A percentile compares a stretch with the other conserved stretches of the same genome.
phyloP scores from a whole-genome alignment of 2,888 invertebrate genomes.

The Glaucopsyche alexis region DNA sequence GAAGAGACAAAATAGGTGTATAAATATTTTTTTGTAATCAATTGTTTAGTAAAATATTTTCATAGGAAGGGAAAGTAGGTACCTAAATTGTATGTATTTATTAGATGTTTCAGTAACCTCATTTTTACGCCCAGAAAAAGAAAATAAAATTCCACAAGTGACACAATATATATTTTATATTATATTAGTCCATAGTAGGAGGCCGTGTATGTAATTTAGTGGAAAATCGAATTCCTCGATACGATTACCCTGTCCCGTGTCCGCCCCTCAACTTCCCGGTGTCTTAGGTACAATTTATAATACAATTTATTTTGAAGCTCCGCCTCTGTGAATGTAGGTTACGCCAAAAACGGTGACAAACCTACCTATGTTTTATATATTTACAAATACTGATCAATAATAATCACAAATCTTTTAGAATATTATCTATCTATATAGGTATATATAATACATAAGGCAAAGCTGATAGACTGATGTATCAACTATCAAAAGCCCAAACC shows the following conservation, averaged over 20 bases:
- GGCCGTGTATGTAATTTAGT: slow-evolving; percentile 74
- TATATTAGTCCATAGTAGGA: slow-evolving; percentile 7
- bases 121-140: not conserved
- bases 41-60: too few relatives aligned
- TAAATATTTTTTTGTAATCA: too few relatives aligned
- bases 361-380: too few relatives aligned
- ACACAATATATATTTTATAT: not conserved
- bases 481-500: too few relatives aligned
- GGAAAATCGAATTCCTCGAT: slow-evolving; percentile 78
- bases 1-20: too few relatives aligned
- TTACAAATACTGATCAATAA: too few relatives aligned
- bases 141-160: not conserved
- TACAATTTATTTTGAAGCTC: not conserved
- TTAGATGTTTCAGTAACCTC: not conserved
- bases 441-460: too few relatives aligned
- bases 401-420: too few relatives aligned
- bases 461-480: too few relatives aligned
- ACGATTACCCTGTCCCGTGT: slow-evolving; percentile 67
- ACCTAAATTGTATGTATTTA: not conserved
- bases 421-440: too few relatives aligned
- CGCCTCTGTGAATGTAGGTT: not conserved
- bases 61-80: too few relatives aligned
- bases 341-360: not conserved
- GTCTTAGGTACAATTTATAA: not conserved
- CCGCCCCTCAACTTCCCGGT: slow-evolving; percentile 21